Base-by-base conservation (phyloP, 2,797 vertebrate genomes). In the Gymnopithys bicolor region DNA sequence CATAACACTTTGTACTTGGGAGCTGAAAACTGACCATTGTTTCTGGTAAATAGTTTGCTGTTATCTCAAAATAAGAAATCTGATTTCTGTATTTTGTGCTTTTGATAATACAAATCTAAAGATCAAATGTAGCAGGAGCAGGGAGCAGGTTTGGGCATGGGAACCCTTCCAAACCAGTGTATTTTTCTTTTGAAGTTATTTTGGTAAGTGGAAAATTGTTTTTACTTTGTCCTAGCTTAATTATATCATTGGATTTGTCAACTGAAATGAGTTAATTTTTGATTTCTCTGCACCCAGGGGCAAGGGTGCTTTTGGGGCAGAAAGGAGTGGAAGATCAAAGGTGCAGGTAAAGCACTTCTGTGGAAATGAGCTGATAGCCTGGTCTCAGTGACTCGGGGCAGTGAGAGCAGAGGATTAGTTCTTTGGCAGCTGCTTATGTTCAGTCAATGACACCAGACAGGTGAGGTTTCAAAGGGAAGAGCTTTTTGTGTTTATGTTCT, bases 341-440 rank as follows among this genome's bases (percentile, higher is more conserved):
- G 35, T 55, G n/a, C 28, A n/a, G 73, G n/a, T 37, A 8, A 69
- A 91, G 63, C 48, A 16, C 95, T 94, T 75, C 32, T 32, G 74
- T 56, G 79, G 84, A 95, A 93, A 62, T 24, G 27, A 69, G 84
- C 63, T 69, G 85, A 49, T 63, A 85, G 35, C 73, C 60, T 28
- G 39, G 33, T 73, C 74, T 76, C 71, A 63, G 58, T 89, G 90
- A 66, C 52, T 95, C 19, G 24, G 52, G 62, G 25, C 13, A 87
- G 64, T 68, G 89, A 91, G 77, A 94, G 79, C 79, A 76, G 68
- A 67, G 75, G 71, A 75, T 95, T 91, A 96, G 67, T 84, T 94
- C 81, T 84, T 77, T 97, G 97, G 95, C 96, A 96, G 90, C 63
- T 87, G 66, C 46, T 91, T 79, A 11, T 43, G 53, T 51, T 37